Evolutionary conservation across 2,113 vertebrate species (phyloP).

Genomic region (Nettapus auritus): DNA sequence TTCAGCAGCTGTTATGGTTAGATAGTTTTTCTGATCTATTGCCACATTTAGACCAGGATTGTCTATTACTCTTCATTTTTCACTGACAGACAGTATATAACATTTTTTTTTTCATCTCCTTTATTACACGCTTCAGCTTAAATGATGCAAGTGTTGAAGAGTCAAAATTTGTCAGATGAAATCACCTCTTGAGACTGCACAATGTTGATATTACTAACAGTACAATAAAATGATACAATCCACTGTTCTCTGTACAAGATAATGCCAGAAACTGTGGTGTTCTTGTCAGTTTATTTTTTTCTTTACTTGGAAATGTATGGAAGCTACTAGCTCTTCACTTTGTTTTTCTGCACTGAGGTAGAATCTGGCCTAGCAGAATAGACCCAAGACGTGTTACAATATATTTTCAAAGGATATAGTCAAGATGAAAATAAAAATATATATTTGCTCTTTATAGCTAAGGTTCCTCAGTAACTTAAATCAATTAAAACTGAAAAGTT

Average conservation of each 20-base stretch:
- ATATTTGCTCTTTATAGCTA: neutral
- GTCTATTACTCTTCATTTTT: slow-evolving; percentile 13
- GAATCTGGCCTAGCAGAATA: neutral
- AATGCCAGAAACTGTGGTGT: neutral
- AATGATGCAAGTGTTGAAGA: neutral
- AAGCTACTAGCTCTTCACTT: neutral
- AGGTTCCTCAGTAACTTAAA: neutral
- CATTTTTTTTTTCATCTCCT: neutral
- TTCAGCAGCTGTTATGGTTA: neutral
- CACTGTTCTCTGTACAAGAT: neutral
- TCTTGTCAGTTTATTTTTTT: neutral
- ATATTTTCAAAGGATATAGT: neutral
- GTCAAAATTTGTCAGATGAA: slow-evolving; percentile 13
- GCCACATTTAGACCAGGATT: neutral
- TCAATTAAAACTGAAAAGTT: neutral
- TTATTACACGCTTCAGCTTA: neutral
- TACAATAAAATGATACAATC: neutral
- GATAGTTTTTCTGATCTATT: slow-evolving; percentile 36
- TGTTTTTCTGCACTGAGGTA: neutral
- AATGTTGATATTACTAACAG: neutral
- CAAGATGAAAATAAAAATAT: neutral
- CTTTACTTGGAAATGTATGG: neutral
- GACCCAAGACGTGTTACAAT: neutral
- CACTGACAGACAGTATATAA: neutral
- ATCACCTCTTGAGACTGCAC: neutral